Evolutionary conservation across 2,888 invertebrate species (phyloP).

Genomic region (Nineta flava): DNA sequence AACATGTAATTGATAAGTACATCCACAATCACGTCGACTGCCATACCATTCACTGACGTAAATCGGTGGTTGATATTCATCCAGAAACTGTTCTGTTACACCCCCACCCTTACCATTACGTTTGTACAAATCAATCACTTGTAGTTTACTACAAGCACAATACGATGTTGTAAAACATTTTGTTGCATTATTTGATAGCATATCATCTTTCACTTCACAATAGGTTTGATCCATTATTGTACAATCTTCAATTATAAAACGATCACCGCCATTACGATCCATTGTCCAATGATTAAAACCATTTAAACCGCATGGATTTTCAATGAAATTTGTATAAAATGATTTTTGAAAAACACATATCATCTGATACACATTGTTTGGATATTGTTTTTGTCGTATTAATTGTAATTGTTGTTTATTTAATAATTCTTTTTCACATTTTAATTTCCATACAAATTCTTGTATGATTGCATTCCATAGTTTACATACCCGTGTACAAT

Average conservation of each 20-base stretch:
- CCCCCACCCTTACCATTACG: slow-evolving; percentile 18
- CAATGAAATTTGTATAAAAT: neutral
- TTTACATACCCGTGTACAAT: neutral
- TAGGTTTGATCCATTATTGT: slow-evolving; percentile 24
- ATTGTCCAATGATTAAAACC: slow-evolving; percentile 28
- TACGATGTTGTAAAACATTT: slow-evolving; percentile 39
- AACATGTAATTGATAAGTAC: slow-evolving; percentile 23
- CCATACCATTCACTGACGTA: slow-evolving; percentile 32
- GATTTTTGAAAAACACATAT: neutral
- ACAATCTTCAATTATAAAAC: slow-evolving; percentile 31
- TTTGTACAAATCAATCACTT: slow-evolving; percentile 27
- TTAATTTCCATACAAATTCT: neutral
- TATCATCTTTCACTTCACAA: slow-evolving; percentile 24
- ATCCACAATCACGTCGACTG: slow-evolving; percentile 31
- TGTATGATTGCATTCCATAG: neutral
- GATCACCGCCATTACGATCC: slow-evolving; percentile 25
- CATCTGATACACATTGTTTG: neutral
- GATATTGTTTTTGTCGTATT: too few relatives aligned
- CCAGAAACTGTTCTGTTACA: slow-evolving; percentile 26
- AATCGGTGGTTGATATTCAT: slow-evolving; percentile 32
- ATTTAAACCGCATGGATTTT: slow-evolving; percentile 21
- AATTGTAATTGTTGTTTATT: neutral
- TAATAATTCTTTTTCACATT: neutral
- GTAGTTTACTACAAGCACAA: slow-evolving; percentile 28
- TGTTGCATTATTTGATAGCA: slow-evolving; percentile 21